These are phyloP conservation scores for Pollimyrus isidori DNA, from an alignment of 2,113 vertebrate species.

Conservation along the genomic window DNA sequence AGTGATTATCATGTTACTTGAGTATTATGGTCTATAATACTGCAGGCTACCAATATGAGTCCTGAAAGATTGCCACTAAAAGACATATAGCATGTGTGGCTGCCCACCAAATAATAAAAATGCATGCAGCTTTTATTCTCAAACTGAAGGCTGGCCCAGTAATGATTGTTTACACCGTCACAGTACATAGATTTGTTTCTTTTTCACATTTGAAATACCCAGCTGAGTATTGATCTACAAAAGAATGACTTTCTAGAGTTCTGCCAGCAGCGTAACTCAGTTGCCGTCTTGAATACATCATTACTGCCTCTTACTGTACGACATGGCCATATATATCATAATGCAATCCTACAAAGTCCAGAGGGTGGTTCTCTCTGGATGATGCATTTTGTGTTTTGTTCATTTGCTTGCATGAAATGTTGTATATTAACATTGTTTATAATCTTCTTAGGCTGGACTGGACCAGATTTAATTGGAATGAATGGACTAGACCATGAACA, in stretches of 20 bases:
- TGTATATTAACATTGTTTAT: not conserved
- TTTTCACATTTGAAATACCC: not conserved
- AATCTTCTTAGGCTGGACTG: not conserved
- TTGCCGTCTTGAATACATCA: not conserved
- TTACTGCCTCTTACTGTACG: not conserved
- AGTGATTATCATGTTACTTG: not conserved
- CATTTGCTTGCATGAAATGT: not conserved
- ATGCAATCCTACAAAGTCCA: not conserved
- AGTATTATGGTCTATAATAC: not conserved
- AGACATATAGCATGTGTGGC: not conserved
- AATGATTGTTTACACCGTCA: not conserved
- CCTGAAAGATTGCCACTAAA: not conserved
- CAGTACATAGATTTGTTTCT: not conserved
- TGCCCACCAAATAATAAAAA: not conserved
- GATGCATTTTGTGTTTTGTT: not conserved
- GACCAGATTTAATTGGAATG: not conserved
- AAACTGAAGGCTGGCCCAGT: not conserved
- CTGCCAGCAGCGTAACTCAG: not conserved
- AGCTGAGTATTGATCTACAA: not conserved
- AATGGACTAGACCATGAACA: not conserved
- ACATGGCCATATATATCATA: not conserved
- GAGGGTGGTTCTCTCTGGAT: not conserved
- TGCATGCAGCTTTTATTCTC: not conserved
- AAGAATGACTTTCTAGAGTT: not conserved
- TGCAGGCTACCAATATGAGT: not conserved